Base-by-base conservation (phyloP, 2,888 invertebrate species). In the Amiota communis region DNA sequence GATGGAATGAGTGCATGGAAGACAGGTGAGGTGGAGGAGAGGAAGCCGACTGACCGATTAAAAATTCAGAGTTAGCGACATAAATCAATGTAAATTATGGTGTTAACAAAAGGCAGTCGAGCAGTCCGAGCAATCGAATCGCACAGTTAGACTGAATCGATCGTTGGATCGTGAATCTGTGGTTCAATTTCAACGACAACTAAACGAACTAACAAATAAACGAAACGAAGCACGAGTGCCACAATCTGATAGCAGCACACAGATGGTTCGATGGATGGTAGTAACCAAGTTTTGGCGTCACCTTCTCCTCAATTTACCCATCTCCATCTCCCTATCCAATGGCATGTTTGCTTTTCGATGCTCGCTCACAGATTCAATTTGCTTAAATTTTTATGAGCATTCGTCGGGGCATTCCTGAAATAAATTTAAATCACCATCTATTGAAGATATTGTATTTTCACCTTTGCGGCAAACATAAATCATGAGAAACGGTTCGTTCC, bases 31-130 rank as follows among this genome's bases (percentile, higher is more conserved):
- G 36, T 36, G 36, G 36, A 36, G 36, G 36, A 36, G 67, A 15
- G 23, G 47, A 64, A 70, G 73, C n/a, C 36, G 15, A 49, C 74
- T 69, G 71, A 75, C 86, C 83, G 83, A 83, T 83, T 83, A 83
- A 83, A 83, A 86, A 83, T 85, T 84, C 83, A 85, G 86, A 83
- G 85, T 80, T 86, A 83, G 77, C 81, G 36, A 80, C 85, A 87
- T 86, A 86, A 86, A 86, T 86, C 86, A 86, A 87, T 86, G 87
- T 86, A 86, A 86, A 86, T 86, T 86, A 86, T 85, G 82, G 87
- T 85, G 87, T 86, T 84, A 87, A 87, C 86, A 86, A 87, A 87
- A 87, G 87, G 82, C 85, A 81, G 78, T 79, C 82, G 75, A 68
- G 67, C 67, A 68, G 53, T 68, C 67, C 51, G 36, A 36, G 36